These are phyloP conservation scores for Sebastes minor DNA, from an alignment of 2,797 vertebrate species.

Conservation along the genomic window DNA sequence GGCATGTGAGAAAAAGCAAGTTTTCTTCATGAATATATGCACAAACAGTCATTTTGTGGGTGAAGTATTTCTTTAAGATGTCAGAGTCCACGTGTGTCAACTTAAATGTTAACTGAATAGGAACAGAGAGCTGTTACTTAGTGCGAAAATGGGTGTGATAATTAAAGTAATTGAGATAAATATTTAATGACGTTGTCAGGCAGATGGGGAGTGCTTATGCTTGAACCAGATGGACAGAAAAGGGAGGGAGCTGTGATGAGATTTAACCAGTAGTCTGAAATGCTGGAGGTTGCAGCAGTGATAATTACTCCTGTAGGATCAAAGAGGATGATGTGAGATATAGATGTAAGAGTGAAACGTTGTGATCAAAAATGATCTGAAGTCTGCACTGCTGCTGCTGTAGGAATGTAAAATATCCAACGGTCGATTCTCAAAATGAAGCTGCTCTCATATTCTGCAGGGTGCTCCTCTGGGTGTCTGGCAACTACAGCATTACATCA, in stretches of 20 bases:
- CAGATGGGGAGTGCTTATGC: conserved; percentile 33
- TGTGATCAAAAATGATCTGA: conserved; percentile 1
- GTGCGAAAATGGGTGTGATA: background rate
- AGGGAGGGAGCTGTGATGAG: conserved; percentile 1
- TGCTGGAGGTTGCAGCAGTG: conserved; percentile 20
- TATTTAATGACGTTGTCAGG: conserved; percentile 26
- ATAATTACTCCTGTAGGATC: conserved; percentile 37
- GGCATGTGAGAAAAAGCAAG: background rate
- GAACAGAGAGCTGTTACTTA: background rate
- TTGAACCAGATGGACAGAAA: conserved; percentile 35
- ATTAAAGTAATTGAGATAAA: conserved; percentile 29
- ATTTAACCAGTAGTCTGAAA: conserved; percentile 16
- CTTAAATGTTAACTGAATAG: background rate
- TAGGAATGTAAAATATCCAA: background rate
- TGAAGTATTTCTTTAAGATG: background rate
- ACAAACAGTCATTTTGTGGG: background rate
- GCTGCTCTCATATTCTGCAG: background rate
- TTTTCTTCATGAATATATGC: background rate
- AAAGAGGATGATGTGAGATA: conserved; percentile 16
- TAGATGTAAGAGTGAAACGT: background rate
- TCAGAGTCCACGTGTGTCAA: background rate
- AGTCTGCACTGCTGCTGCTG: background rate
- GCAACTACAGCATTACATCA: background rate
- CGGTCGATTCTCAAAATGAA: background rate
- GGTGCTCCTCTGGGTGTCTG: background rate